These are phyloP conservation scores for Macropis europaea DNA, from an alignment of 2,888 invertebrate genomes.

Conservation along the genomic window DNA sequence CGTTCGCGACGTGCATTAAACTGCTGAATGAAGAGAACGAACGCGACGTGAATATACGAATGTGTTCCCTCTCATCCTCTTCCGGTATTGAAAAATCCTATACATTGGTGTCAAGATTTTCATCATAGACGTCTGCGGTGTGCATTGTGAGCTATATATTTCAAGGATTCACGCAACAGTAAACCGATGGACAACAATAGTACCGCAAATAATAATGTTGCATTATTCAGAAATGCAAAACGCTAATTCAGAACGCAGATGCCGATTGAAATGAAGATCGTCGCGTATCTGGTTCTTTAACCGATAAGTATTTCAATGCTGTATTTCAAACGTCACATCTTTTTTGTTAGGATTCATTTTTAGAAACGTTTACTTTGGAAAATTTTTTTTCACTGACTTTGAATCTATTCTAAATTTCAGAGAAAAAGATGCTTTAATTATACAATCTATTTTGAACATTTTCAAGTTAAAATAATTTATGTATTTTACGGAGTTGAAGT, in stretches of 20 bases:
- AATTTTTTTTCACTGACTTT: too few relatives aligned
- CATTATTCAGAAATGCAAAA: conserved; percentile 15
- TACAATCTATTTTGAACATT: too few relatives aligned
- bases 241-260: conserved; percentile 3
- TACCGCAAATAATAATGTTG: conserved; percentile 23
- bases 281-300: background rate
- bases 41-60: conserved; percentile 26
- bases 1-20: conserved; percentile 23
- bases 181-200: conserved; percentile 23
- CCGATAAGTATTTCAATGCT: too few relatives aligned
- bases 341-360: too few relatives aligned
- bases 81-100: conserved; percentile 60
- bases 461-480: too few relatives aligned
- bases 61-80: conserved; percentile 32
- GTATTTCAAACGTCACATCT: background rate
- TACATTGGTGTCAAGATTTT: conserved; percentile 33
- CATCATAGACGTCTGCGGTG: conserved; percentile 13
- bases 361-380: too few relatives aligned
- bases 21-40: conserved; percentile 41
- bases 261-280: background rate
- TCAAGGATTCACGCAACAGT: conserved; percentile 36
- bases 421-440: too few relatives aligned
- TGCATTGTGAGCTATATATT: conserved; percentile 20
- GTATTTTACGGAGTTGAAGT: too few relatives aligned
- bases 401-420: too few relatives aligned